Conservation (phyloP, 23 tunicate species). For the Trididemnum clinides region DNA sequence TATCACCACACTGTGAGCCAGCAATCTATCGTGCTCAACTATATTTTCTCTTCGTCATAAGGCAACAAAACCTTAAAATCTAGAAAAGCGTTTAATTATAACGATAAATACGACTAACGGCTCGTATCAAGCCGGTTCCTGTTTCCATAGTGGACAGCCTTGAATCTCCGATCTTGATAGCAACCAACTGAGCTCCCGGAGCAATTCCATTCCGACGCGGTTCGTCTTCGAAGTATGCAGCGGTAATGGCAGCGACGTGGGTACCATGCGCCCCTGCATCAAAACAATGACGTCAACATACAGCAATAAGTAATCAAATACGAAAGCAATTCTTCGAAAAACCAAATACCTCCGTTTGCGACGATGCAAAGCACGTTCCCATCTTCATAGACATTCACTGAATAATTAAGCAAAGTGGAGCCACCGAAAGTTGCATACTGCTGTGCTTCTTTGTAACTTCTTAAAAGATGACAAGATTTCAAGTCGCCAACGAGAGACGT, state of each 20-base stretch:
- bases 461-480: constrained; percentile 55
- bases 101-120: constrained; percentile 74
- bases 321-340: background rate
- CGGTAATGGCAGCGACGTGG: constrained; percentile 97
- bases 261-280: constrained; percentile 96
- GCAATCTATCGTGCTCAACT: too few relatives aligned
- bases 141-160: constrained; percentile 97
- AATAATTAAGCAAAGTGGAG: constrained; percentile 69
- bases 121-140: constrained; percentile 88
- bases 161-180: constrained; percentile 95
- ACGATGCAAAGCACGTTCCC: constrained; percentile 83
- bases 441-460: constrained; percentile 74
- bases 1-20: too few relatives aligned
- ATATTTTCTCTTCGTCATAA: too few relatives aligned
- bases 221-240: constrained; percentile 88
- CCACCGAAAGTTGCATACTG: constrained; percentile 59
- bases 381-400: constrained; percentile 91
- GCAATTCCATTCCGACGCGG: constrained; percentile 94
- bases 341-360: constrained; percentile 68
- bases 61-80: too few relatives aligned
- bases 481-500: constrained; percentile 74
- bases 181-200: constrained; percentile 96
- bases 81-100: too few relatives aligned
- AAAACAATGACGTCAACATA: background rate
- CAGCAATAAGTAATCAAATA: background rate